phyloP scores from a whole-genome alignment of 2,113 vertebrate species.

The Saguinus imperator region DNA sequence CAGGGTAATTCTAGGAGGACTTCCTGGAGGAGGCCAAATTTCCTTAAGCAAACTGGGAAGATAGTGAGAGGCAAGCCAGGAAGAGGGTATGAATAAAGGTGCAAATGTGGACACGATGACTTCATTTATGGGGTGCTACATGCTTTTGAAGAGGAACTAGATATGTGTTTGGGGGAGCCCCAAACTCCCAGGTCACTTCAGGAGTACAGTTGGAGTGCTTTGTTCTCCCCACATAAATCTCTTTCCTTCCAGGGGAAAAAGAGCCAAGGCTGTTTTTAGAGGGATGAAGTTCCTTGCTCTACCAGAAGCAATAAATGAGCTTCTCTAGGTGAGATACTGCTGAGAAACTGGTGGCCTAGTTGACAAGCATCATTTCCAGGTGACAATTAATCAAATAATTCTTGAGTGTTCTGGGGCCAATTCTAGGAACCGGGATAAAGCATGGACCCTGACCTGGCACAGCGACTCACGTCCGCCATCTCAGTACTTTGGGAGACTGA shows the following conservation, averaged over 20 bases:
- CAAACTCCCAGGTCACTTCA: neutral
- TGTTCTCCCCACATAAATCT: neutral
- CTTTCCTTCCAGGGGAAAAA: neutral
- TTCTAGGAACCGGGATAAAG: neutral
- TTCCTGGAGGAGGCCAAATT: neutral
- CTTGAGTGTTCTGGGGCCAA: neutral
- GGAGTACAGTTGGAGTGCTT: too few relatives aligned
- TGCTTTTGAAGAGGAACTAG: neutral
- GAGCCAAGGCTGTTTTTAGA: neutral
- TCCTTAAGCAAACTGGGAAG: neutral
- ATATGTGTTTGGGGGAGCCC: neutral
- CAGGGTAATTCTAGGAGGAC: neutral
- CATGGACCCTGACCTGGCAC: neutral
- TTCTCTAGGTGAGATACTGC: neutral
- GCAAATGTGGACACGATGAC: accelerated
- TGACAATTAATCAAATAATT: neutral
- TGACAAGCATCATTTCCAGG: neutral
- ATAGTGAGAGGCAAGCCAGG: neutral
- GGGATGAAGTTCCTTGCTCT: neutral
- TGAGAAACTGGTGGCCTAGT: neutral
- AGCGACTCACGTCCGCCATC: too few relatives aligned
- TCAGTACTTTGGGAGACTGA: too few relatives aligned
- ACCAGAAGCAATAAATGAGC: neutral
- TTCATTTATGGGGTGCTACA: accelerated
- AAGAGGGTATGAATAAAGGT: neutral